Evolutionary conservation across 2,113 vertebrate genomes (phyloP).

Genomic region (Nicator chloris): DNA sequence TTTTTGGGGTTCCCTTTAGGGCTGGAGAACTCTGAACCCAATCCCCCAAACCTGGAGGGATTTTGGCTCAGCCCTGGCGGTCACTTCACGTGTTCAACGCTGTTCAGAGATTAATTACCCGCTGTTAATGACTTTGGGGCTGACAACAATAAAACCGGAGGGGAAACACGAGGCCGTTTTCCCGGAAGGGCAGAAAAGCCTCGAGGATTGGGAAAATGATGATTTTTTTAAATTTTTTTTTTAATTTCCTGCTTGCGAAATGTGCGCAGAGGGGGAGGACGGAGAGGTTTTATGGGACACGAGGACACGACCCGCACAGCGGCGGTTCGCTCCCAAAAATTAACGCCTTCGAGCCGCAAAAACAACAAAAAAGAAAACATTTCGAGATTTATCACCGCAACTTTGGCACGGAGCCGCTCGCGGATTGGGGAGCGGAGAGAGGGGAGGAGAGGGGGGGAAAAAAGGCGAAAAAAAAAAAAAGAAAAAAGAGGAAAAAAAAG

Average conservation of each 20-base stretch:
- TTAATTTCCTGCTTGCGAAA: too few relatives aligned
- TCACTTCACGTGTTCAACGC: background rate
- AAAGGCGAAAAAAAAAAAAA: too few relatives aligned
- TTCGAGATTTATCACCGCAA: background rate
- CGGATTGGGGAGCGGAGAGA: background rate
- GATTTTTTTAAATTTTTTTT: too few relatives aligned
- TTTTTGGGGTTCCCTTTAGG: accelerated
- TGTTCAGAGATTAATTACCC: background rate
- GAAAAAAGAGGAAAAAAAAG: background rate
- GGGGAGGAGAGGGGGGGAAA: background rate
- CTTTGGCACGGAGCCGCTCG: background rate
- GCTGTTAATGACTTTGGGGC: background rate
- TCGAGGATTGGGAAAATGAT: background rate
- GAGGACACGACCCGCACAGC: background rate
- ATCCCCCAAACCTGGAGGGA: accelerated
- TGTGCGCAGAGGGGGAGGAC: too few relatives aligned
- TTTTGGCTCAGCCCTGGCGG: background rate
- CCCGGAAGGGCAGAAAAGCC: background rate
- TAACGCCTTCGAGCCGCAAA: too few relatives aligned
- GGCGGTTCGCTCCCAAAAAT: background rate
- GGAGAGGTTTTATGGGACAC: too few relatives aligned
- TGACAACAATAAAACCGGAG: background rate
- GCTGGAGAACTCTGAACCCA: background rate
- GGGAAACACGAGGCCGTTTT: background rate
- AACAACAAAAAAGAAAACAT: too few relatives aligned